A percentile compares a stretch with the other conserved stretches of the same genome.
phyloP scores from a whole-genome alignment of 2,888 invertebrate genomes.

The Apeira syringaria region DNA sequence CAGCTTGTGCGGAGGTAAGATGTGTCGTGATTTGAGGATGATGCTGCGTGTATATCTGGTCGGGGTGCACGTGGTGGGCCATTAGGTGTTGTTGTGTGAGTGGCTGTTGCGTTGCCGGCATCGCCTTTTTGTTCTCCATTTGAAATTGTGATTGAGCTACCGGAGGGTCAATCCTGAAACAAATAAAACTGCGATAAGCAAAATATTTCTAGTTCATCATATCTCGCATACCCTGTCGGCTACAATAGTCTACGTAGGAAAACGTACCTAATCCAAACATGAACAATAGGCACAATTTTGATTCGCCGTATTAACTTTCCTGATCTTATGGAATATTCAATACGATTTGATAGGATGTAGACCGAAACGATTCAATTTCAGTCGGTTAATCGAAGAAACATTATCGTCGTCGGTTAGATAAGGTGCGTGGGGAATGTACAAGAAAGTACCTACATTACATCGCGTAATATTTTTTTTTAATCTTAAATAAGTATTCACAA shows the following conservation, averaged over 20 bases:
- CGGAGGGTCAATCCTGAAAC: slow-evolving; percentile 89
- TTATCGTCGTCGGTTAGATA: slow-evolving; percentile 56
- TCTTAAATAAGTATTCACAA: no score
- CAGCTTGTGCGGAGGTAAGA: slow-evolving; percentile 62
- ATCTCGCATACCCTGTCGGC: no score
- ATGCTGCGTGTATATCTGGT: slow-evolving; percentile 76
- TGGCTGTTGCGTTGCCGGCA: slow-evolving; percentile 82
- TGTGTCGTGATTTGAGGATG: slow-evolving; percentile 69
- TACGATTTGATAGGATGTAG: slow-evolving; percentile 41
- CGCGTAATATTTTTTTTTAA: slow-evolving; percentile 12
- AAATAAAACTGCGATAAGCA: slow-evolving; percentile 34
- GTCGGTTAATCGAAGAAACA: slow-evolving; percentile 53
- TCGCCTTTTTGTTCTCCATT: slow-evolving; percentile 87
- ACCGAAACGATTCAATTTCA: slow-evolving; percentile 55
- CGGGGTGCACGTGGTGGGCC: slow-evolving; percentile 78
- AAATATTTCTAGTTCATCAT: no score
- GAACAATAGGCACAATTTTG: no score
- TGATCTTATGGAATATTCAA: no score
- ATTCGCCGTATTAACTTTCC: no score
- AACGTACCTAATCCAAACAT: no score
- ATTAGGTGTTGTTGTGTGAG: slow-evolving; percentile 73
- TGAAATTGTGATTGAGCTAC: slow-evolving; percentile 83
- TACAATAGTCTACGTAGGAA: no score
- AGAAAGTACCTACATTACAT: slow-evolving; percentile 9
- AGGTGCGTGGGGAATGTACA: slow-evolving; percentile 28